Percentiles rank a stretch among this genome's conserved stretches.
Evolutionary conservation across 1,140 invertebrate genomes (phyloP).

Genomic region (Drosophila nigrodunni): DNA sequence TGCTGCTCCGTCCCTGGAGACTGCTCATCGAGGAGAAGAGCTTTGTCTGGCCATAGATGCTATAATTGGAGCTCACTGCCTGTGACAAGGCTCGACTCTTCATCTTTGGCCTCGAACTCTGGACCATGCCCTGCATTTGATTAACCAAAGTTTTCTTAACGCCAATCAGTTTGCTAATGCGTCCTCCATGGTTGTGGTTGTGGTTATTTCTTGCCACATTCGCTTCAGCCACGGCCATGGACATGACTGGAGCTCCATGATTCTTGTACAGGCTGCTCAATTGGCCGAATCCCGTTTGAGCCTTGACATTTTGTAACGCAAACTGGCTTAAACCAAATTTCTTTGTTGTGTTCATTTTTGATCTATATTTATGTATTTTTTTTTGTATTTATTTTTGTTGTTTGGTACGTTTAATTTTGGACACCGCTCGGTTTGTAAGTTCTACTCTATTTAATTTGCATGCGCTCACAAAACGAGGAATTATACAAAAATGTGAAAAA

Average conservation of each 20-base stretch:
- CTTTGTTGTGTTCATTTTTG: conserved; percentile 15
- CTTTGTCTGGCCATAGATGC: conserved; percentile 46
- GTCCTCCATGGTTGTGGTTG: background rate
- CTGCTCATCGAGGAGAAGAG: conserved; percentile 47
- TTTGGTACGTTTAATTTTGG: conserved; percentile 20
- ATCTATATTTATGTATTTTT: background rate
- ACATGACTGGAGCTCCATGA: background rate
- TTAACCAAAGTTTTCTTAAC: conserved; percentile 59
- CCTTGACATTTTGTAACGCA: conserved; percentile 11
- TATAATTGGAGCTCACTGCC: conserved; percentile 15
- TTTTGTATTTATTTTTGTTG: too few species aligned
- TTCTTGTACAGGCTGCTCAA: conserved; percentile 3
- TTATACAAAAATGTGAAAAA: conserved; percentile 29
- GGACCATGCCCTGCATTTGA: conserved; percentile 56
- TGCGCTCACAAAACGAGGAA: conserved; percentile 10
- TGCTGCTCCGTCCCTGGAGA: conserved; percentile 4
- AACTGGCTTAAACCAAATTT: conserved; percentile 16
- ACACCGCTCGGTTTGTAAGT: background rate
- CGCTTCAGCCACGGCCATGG: background rate
- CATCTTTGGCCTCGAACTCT: background rate
- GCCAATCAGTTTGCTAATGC: conserved; percentile 49
- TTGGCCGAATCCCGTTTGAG: background rate
- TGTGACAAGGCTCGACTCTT: background rate
- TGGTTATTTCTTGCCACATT: background rate
- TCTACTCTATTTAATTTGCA: background rate